A percentile compares a stretch with the other conserved stretches of the same genome.
Conservation (phyloP, 2,113 vertebrate species). For the Loxodonta africana region DNA sequence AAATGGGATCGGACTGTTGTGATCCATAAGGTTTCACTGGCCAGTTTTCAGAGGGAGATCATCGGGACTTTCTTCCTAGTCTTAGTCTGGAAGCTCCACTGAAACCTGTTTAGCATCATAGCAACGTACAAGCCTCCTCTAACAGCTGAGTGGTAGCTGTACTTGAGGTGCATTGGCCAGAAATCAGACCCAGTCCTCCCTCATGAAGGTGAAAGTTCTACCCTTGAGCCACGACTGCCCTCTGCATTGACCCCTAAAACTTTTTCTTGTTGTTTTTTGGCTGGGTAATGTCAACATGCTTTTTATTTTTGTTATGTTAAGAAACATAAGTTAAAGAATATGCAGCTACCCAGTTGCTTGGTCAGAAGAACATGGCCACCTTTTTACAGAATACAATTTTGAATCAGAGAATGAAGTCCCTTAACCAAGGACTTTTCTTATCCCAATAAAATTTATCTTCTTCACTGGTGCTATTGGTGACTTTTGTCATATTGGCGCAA, state of each 20-base stretch:
- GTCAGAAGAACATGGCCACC: not conserved
- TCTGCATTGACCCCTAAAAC: not conserved
- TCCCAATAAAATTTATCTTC: conserved; percentile 5
- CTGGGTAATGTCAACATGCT: not conserved
- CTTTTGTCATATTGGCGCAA: conserved; percentile 8
- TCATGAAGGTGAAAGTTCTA: too few species aligned
- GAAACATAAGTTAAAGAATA: not conserved
- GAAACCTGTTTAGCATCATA: too few species aligned
- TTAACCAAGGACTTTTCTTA: not conserved
- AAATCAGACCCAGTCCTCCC: too few species aligned
- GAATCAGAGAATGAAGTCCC: not conserved
- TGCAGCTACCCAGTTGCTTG: not conserved
- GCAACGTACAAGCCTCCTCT: too few species aligned
- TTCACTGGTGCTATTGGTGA: not conserved
- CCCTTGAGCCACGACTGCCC: not conserved
- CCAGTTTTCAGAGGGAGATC: not conserved
- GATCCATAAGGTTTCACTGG: not conserved
- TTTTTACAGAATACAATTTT: conserved; percentile 22
- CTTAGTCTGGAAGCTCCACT: too few species aligned
- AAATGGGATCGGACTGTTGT: not conserved
- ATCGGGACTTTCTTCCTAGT: not conserved
- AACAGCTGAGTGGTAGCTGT: too few species aligned
- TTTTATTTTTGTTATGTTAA: not conserved
- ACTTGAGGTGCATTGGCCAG: too few species aligned
- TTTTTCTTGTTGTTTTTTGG: not conserved